phyloP scores from a whole-genome alignment of 1,140 invertebrate genomes.

The Zeugodacus cucurbitae region DNA sequence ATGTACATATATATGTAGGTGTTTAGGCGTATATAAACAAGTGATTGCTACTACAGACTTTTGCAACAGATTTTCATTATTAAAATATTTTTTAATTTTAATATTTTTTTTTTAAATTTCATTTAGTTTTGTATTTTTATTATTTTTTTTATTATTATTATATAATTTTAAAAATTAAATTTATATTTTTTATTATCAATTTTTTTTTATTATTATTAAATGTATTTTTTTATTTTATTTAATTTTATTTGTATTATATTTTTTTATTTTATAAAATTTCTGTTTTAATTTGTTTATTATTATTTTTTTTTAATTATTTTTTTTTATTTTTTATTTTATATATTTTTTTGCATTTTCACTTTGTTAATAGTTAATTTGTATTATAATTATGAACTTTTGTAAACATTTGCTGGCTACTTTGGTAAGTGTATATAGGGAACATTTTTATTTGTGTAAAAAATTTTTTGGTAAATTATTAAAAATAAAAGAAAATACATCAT shows the following conservation, averaged over 20 bases:
- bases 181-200: neutral
- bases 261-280: neutral
- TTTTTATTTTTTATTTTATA: neutral
- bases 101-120: neutral
- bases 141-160: neutral
- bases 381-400: neutral
- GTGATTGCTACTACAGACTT: too few species aligned
- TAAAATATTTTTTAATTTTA: too few species aligned
- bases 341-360: neutral
- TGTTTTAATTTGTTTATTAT: neutral
- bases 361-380: neutral
- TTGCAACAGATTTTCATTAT: too few species aligned
- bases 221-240: too few species aligned
- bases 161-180: too few species aligned
- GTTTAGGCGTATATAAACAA: neutral
- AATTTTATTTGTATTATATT: neutral
- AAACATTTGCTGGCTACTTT: constrained; percentile 1
- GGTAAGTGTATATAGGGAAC: neutral
- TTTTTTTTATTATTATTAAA: neutral
- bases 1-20: neutral
- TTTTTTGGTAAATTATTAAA: neutral
- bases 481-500: neutral
- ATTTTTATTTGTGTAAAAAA: neutral
- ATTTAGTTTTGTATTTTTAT: neutral
- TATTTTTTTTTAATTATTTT: neutral